A percentile compares a stretch with the other conserved stretches of the same genome.
Conservation (phyloP, 2,888 invertebrate genomes). For the Acrocera orbiculus region DNA sequence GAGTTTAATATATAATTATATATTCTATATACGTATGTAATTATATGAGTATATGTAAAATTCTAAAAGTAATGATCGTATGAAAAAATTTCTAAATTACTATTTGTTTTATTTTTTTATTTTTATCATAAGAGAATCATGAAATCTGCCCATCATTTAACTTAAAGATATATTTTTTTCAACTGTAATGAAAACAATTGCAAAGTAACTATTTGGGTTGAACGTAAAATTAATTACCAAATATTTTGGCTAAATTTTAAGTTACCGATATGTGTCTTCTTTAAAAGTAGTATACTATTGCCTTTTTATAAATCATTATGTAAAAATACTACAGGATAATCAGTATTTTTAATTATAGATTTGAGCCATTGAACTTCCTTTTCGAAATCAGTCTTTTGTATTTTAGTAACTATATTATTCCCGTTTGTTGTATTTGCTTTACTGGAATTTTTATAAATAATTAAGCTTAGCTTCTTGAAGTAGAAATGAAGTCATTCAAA, state of each 20-base stretch:
- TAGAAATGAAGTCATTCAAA: too few relatives aligned
- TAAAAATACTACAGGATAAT: conserved; percentile 77
- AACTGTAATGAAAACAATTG: conserved; percentile 13
- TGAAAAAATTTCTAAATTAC: too few relatives aligned
- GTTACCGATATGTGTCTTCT: conserved; percentile 20
- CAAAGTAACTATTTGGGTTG: conserved; percentile 7
- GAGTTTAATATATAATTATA: too few relatives aligned
- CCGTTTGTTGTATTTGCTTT: conserved; percentile 16
- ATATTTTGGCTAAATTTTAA: conserved; percentile 7
- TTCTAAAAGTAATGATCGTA: too few relatives aligned
- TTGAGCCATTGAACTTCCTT: conserved; percentile 55
- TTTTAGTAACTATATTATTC: conserved; percentile 11
- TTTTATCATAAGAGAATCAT: conserved; percentile 4
- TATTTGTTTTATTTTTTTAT: background rate
- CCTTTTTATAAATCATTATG: conserved; percentile 92
- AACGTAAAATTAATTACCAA: conserved; percentile 11
- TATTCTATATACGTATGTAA: too few relatives aligned
- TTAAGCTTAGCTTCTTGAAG: too few relatives aligned
- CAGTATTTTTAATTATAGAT: conserved; percentile 37
- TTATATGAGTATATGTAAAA: too few relatives aligned
- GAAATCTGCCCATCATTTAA: conserved; percentile 6
- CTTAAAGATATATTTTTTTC: conserved; percentile 6
- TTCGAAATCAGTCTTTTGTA: conserved; percentile 39
- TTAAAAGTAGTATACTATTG: conserved; percentile 39
- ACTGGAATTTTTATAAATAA: too few relatives aligned